Base-by-base conservation (phyloP, 2,113 vertebrate genomes). In the Chloropsis hardwickii region DNA sequence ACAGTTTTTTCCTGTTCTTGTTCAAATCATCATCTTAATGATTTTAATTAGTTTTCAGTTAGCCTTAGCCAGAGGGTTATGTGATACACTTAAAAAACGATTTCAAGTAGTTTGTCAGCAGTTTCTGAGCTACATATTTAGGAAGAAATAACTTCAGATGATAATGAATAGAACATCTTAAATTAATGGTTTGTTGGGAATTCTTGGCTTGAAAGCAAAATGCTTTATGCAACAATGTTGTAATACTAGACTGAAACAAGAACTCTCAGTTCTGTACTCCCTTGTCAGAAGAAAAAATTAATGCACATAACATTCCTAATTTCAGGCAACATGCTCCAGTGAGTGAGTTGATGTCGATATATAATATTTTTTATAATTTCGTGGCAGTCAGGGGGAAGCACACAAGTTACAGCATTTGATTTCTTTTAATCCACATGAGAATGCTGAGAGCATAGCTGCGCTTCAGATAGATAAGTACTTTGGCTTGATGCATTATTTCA, bases 31-130 rank as follows among this genome's bases (percentile, higher is more conserved):
- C 58, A 21, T 95, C 47, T 42, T 86, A 95, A 95, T 82, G 79
- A 71, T 88, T 88, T 82, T 82, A 92, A 82, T 97, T 92, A 94
- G 73, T 86, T 96, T 96, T 84, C 45, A 77, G 90, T 95, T 92
- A 92, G 71, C 79, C 67, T 95, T 90, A 90, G 81, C 42, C 51
- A 69, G 72, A 74, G 81, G 86, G 54, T 80, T 81, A 77, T 92
- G 29, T 61, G 84, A 79, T 77, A 56, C 24, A 51, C 61, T 94
- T 71, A 65, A 79, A 86, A 60, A 90, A 79, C 56, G 6, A 67
- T 81, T 88, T 86, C 40, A 56, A 71, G 61, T 84, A 88, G 81
- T 81, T 93, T 93, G 79, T 95, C 89, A 97, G 94, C 62, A 94
- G 65, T 94, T 97, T 94, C 66, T 93, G 60, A 91, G 88, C 76